Percentiles rank a stretch among this genome's conserved stretches.
Conservation (phyloP, 2,113 vertebrate species). For the Microtus pennsylvanicus region DNA sequence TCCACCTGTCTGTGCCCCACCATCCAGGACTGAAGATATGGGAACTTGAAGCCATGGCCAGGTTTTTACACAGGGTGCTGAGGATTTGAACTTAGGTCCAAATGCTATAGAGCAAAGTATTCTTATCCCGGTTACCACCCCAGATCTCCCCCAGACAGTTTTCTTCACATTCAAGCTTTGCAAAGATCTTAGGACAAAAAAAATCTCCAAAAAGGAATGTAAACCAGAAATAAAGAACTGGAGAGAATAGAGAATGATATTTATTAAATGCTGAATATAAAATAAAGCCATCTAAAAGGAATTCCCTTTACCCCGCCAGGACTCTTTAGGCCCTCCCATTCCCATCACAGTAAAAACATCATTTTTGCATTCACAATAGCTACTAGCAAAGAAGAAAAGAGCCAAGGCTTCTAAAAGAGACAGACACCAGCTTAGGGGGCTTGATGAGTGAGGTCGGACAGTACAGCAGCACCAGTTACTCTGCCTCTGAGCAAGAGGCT, state of each 20-base stretch:
- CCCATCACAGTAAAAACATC: constrained; percentile 5
- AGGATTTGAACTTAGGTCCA: background rate
- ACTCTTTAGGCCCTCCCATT: background rate
- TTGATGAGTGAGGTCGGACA: background rate
- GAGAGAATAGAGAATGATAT: constrained; percentile 12
- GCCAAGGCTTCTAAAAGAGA: background rate
- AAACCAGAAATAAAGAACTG: constrained; percentile 20
- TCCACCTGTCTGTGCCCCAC: background rate
- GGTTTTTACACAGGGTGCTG: background rate
- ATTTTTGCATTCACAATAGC: background rate
- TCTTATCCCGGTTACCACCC: background rate
- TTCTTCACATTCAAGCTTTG: background rate
- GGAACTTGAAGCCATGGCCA: background rate
- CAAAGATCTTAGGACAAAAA: background rate
- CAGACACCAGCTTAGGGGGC: background rate
- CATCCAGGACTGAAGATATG: background rate
- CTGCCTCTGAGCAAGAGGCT: background rate
- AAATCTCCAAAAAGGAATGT: background rate
- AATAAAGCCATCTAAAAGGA: constrained; percentile 4
- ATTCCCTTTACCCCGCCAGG: background rate
- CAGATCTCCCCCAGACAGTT: background rate
- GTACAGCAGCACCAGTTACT: background rate
- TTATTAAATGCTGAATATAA: constrained; percentile 69
- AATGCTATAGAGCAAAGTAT: background rate
- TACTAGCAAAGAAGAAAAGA: constrained; percentile 3